phyloP scores from a whole-genome alignment of 1,140 invertebrate genomes.

The Zaprionus vittiger region DNA sequence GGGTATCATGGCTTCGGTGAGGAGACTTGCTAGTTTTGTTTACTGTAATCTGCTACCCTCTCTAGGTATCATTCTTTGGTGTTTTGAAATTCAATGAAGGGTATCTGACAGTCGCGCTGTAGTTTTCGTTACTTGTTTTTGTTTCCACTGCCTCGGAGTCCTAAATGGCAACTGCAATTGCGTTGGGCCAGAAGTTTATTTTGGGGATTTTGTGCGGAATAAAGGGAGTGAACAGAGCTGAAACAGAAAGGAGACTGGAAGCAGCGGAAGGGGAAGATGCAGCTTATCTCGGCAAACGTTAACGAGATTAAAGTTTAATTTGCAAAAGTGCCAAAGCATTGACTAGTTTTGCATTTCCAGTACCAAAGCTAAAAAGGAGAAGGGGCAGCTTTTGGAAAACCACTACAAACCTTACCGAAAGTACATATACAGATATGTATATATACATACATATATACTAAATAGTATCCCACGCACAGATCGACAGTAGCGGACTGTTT shows the following conservation, averaged over 20 bases:
- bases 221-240: background rate
- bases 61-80: too few species aligned
- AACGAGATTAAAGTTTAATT: slow-evolving; percentile 59
- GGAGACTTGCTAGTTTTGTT: slow-evolving; percentile 20
- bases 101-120: background rate
- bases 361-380: background rate
- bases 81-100: background rate
- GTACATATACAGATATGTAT: background rate
- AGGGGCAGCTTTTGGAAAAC: slow-evolving; percentile 9
- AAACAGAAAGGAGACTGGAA: background rate
- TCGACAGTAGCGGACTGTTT: too few species aligned
- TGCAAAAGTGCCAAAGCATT: slow-evolving; percentile 70
- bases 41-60: too few species aligned
- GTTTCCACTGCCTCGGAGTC: slow-evolving; percentile 34
- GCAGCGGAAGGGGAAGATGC: slow-evolving; percentile 1
- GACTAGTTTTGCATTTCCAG: slow-evolving; percentile 49
- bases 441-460: too few species aligned
- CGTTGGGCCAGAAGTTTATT: slow-evolving; percentile 57
- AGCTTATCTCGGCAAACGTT: slow-evolving; percentile 15
- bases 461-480: too few species aligned
- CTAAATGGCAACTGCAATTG: slow-evolving; percentile 74
- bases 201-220: slow-evolving; percentile 18
- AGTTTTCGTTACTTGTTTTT: slow-evolving; percentile 26
- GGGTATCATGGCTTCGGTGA: background rate
- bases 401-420: background rate